A percentile compares a stretch with the other conserved stretches of the same genome.
Conservation (phyloP, 64 coral and sea anemone species). For the Anthopleura sola region DNA sequence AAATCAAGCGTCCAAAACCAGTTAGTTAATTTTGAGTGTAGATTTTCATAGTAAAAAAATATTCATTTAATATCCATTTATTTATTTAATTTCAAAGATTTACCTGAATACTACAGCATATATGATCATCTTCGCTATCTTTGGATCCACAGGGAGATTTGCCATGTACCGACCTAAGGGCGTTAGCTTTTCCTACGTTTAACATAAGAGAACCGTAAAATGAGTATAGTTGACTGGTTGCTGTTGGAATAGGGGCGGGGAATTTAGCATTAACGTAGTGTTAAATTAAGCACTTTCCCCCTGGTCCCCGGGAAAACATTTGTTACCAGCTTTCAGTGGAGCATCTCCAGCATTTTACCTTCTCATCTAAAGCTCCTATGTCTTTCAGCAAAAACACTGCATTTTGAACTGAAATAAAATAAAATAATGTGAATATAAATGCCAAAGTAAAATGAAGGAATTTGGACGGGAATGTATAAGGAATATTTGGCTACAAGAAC, state of each 20-base stretch:
- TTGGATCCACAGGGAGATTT: constrained; percentile 70
- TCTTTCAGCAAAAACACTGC: constrained; percentile 60
- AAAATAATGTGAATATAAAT: not conserved
- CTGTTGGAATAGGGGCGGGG: no score
- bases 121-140: constrained; percentile 86
- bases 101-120: constrained; percentile 75
- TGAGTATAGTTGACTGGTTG: no score
- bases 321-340: not conserved
- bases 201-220: not conserved
- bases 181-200: constrained; percentile 53
- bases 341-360: constrained; percentile 5
- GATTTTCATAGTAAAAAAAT: no score
- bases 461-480: no score
- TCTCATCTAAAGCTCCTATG: constrained; percentile 70
- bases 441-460: not conserved
- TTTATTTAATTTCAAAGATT: not conserved
- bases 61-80: no score
- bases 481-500: no score
- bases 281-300: no score
- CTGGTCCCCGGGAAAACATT: no score
- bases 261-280: no score
- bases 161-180: constrained; percentile 70
- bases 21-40: no score
- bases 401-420: constrained; percentile 51
- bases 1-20: no score